A percentile compares a stretch with the other conserved stretches of the same genome.
These are phyloP conservation scores for Erinaceus europaeus DNA, from an alignment of 2,113 vertebrate genomes.

Conservation along the genomic window DNA sequence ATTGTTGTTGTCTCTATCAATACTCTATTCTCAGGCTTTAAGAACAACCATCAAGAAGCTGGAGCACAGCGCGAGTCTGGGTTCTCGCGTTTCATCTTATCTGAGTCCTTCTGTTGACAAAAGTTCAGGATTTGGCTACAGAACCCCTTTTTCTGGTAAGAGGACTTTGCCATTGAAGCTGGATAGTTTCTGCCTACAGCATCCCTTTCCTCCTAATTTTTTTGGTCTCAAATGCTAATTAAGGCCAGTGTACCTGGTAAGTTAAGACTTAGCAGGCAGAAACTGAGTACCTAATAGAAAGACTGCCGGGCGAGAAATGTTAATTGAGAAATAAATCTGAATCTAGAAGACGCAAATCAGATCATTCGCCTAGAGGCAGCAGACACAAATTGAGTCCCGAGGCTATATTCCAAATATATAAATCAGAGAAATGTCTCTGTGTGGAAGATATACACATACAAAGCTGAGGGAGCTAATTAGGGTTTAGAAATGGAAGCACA, in stretches of 20 bases:
- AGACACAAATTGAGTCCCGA: slow-evolving; percentile 68
- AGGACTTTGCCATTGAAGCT: not conserved
- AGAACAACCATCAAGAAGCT: slow-evolving; percentile 55
- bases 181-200: not conserved
- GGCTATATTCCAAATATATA: slow-evolving; percentile 53
- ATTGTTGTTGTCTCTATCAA: not conserved
- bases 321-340: slow-evolving; percentile 73
- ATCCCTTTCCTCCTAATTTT: not conserved
- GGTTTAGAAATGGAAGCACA: not conserved
- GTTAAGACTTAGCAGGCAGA: slow-evolving; percentile 57
- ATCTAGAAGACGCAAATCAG: slow-evolving; percentile 61
- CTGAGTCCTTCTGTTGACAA: not conserved
- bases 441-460: slow-evolving; percentile 46
- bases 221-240: slow-evolving; percentile 53
- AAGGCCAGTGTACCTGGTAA: slow-evolving; percentile 47
- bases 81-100: not conserved
- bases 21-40: slow-evolving; percentile 42
- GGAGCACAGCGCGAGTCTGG: slow-evolving; percentile 38
- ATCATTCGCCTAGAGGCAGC: slow-evolving; percentile 53
- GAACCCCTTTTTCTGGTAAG: slow-evolving; percentile 78
- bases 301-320: slow-evolving; percentile 49
- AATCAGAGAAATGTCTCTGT: slow-evolving; percentile 57
- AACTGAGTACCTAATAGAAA: slow-evolving; percentile 45
- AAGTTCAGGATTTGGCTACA: slow-evolving; percentile 52
- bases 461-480: slow-evolving; percentile 62